Percentiles rank a stretch among this genome's conserved stretches.
Conservation (phyloP, 2,797 vertebrate genomes). For the Sebastes steindachneri region DNA sequence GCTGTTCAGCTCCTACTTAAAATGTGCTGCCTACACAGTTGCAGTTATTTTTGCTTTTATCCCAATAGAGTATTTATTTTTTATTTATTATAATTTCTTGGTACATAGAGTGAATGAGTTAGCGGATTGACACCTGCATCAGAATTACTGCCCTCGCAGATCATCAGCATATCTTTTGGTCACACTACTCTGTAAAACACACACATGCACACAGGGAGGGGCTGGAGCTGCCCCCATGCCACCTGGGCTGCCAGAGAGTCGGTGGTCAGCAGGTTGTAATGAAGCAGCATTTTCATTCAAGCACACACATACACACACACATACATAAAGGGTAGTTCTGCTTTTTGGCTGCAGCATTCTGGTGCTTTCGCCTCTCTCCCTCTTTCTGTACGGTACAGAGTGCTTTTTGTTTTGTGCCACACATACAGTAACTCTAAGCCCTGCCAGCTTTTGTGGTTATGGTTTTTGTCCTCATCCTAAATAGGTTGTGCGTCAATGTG, state of each 20-base stretch:
- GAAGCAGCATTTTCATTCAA: constrained; percentile 73
- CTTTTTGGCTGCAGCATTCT: constrained; percentile 69
- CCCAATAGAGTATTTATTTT: constrained; percentile 32
- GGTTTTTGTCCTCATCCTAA: constrained; percentile 33
- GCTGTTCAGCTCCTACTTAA: neutral
- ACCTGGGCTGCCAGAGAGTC: constrained; percentile 26
- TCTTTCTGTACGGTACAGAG: constrained; percentile 41
- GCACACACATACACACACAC: constrained; percentile 26
- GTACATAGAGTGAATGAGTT: constrained; percentile 35
- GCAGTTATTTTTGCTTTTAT: constrained; percentile 21
- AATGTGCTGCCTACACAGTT: constrained; percentile 10
- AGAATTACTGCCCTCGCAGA: constrained; percentile 31
- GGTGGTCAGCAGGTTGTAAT: constrained; percentile 75
- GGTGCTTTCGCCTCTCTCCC: constrained; percentile 65
- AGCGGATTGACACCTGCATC: constrained; percentile 4
- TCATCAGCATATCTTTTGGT: constrained; percentile 41
- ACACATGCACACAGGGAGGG: constrained; percentile 9
- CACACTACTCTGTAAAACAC: constrained; percentile 4
- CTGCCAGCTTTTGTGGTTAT: constrained; percentile 34
- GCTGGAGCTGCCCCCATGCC: neutral
- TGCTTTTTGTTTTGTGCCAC: constrained; percentile 60
- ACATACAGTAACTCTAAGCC: constrained; percentile 48
- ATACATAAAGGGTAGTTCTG: constrained; percentile 38
- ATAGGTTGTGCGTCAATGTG: constrained; percentile 33
- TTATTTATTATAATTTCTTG: constrained; percentile 45